Conservation (phyloP, 2,888 invertebrate genomes). For the Clanis bilineata region DNA sequence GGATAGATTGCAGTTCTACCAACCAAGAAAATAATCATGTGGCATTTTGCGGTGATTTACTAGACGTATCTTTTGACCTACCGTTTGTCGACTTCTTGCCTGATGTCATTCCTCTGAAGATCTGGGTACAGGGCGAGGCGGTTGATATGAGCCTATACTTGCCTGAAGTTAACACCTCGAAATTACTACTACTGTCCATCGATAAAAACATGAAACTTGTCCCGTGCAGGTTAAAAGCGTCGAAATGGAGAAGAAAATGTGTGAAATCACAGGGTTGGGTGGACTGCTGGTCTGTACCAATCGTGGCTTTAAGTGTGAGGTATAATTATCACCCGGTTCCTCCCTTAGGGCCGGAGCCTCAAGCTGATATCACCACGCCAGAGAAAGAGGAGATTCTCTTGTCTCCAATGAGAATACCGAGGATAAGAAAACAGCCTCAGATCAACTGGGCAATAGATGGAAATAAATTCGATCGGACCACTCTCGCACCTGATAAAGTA, state of each 20-base stretch:
- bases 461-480: constrained; percentile 93
- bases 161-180: constrained; percentile 95
- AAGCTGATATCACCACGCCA: constrained; percentile 96
- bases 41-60: constrained; percentile 95
- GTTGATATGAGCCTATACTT: constrained; percentile 94
- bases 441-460: constrained; percentile 86
- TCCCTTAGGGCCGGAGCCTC: constrained; percentile 92
- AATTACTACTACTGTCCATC: constrained; percentile 90
- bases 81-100: constrained; percentile 98
- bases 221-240: constrained; percentile 80
- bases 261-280: constrained; percentile 91
- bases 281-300: constrained; percentile 98
- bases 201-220: constrained; percentile 94
- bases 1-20: constrained; percentile 98
- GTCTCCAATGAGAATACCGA: constrained; percentile 95
- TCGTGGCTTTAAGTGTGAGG: constrained; percentile 94
- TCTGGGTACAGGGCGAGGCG: constrained; percentile 97
- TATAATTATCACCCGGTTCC: constrained; percentile 97
- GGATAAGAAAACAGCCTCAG: constrained; percentile 87
- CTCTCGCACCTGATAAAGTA: constrained; percentile 93
- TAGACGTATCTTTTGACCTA: constrained; percentile 96
- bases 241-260: constrained; percentile 93
- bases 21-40: constrained; percentile 97
- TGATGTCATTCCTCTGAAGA: constrained; percentile 92
- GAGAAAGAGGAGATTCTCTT: constrained; percentile 96